phyloP scores from a whole-genome alignment of 2,113 vertebrate genomes.

The Stegostoma tigrinum region DNA sequence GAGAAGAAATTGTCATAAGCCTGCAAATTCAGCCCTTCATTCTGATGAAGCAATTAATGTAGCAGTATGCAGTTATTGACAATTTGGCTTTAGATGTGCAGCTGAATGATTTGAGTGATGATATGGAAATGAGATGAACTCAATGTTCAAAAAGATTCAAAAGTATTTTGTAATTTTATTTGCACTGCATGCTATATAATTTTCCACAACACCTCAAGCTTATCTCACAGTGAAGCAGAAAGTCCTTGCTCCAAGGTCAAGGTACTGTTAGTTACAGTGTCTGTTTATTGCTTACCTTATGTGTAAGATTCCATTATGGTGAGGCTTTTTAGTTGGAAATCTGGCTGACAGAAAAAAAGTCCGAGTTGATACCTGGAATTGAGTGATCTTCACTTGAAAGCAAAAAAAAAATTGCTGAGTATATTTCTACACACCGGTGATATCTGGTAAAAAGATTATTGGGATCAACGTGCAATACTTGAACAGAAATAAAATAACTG shows the following conservation, averaged over 20 bases:
- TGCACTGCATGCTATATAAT: background rate
- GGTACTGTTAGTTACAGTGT: background rate
- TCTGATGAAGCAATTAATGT: background rate
- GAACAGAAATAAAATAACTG: background rate
- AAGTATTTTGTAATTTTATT: background rate
- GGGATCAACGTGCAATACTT: background rate
- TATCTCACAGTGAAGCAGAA: background rate
- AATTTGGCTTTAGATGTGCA: background rate
- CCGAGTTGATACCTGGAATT: background rate
- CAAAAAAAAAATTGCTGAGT: background rate
- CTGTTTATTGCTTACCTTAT: background rate
- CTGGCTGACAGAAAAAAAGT: background rate
- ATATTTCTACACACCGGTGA: background rate
- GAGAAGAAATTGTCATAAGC: background rate
- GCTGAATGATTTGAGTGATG: background rate
- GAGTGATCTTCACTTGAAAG: background rate
- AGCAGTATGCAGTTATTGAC: background rate
- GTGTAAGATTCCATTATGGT: background rate
- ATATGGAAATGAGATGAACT: background rate
- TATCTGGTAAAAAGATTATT: background rate
- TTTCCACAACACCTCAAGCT: background rate
- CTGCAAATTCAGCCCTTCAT: background rate
- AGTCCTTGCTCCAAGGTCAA: background rate
- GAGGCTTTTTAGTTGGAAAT: background rate
- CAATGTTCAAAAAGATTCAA: background rate